These are phyloP conservation scores for Latrodectus geometricus DNA, from an alignment of 1,140 invertebrate species.

Conservation along the genomic window DNA sequence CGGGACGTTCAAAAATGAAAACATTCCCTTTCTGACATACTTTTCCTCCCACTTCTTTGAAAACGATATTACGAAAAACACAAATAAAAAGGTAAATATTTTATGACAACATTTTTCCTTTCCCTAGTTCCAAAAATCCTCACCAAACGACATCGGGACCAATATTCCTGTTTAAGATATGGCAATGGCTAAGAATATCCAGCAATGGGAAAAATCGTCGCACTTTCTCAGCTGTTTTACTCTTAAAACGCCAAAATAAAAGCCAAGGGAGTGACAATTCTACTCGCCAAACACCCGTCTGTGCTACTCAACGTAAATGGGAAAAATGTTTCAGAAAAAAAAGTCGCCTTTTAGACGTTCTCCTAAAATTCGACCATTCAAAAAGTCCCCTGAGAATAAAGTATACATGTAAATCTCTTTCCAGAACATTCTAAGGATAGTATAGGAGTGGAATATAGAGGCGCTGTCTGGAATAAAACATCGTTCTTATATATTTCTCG, in stretches of 20 bases:
- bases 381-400: constrained; percentile 17
- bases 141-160: neutral
- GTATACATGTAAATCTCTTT: constrained; percentile 48
- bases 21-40: no score
- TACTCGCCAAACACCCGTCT: neutral
- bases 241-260: constrained; percentile 19
- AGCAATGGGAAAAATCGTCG: neutral
- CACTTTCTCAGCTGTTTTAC: constrained; percentile 7
- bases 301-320: neutral
- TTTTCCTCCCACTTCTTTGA: no score
- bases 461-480: constrained; percentile 31
- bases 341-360: neutral
- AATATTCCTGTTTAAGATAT: constrained; percentile 22
- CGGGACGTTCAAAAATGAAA: no score
- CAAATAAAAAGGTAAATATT: no score
- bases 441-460: neutral
- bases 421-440: neutral
- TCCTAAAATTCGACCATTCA: neutral
- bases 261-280: constrained; percentile 24
- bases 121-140: no score
- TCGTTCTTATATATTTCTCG: neutral
- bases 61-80: no score
- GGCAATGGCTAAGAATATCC: neutral
- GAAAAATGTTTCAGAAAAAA: constrained; percentile 18
- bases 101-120: no score